Conservation (phyloP, 2,888 invertebrate genomes). For the Coremacera marginata region DNA sequence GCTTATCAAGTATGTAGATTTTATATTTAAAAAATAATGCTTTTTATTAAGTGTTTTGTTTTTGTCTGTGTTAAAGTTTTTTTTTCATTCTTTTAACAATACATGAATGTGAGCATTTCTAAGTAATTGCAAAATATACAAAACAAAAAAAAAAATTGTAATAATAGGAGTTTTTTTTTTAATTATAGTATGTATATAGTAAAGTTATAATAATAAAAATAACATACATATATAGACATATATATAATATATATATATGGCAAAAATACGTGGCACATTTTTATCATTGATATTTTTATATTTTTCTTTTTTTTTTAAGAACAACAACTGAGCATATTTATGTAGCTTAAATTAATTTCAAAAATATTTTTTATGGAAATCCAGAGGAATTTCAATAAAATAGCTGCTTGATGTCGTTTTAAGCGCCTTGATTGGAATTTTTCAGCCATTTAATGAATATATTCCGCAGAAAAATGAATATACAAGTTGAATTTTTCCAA, state of each 20-base stretch:
- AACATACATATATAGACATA: constrained; percentile 9
- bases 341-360: not conserved
- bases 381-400: too few species aligned
- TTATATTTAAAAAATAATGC: not conserved
- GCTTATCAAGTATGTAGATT: constrained; percentile 1
- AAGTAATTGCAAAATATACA: not conserved
- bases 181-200: not conserved
- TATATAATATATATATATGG: constrained; percentile 36
- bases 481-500: too few species aligned
- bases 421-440: too few species aligned
- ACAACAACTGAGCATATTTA: not conserved
- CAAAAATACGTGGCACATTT: constrained; percentile 39
- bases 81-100: not conserved
- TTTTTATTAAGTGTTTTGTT: constrained; percentile 16
- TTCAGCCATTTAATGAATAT: too few species aligned
- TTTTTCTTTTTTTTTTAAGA: not conserved
- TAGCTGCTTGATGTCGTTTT: too few species aligned
- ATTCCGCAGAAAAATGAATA: too few species aligned
- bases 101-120: constrained; percentile 17
- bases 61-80: not conserved
- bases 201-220: constrained; percentile 1
- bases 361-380: not conserved
- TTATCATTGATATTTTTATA: not conserved
- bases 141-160: not conserved
- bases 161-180: not conserved